These are phyloP conservation scores for Ommatoiulus sabulosus DNA, from an alignment of 2,888 invertebrate genomes.

Conservation along the genomic window DNA sequence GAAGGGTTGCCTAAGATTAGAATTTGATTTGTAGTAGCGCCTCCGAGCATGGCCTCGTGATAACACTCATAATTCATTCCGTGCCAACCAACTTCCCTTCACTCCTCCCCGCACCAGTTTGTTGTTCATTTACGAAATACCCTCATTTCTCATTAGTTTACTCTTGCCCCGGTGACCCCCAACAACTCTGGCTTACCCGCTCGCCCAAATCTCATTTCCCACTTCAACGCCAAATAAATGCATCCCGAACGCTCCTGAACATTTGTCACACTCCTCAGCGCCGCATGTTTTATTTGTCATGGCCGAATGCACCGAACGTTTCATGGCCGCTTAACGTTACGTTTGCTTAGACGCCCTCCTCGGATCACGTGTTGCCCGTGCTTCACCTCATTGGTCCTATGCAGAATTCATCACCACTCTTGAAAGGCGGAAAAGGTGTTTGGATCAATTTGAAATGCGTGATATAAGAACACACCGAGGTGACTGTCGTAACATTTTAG, in stretches of 20 bases:
- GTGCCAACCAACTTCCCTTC: conserved; percentile 16
- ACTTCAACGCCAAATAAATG: not conserved
- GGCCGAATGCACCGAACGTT: not conserved
- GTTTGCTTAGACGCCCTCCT: not conserved
- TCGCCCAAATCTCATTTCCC: conserved; percentile 49
- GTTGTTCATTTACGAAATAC: conserved; percentile 41
- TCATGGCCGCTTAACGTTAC: not conserved
- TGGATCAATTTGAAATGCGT: not conserved
- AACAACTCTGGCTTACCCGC: not conserved
- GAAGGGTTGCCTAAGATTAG: conserved; percentile 52
- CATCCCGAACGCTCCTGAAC: not conserved
- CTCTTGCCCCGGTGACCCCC: conserved; percentile 52
- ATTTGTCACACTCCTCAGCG: not conserved
- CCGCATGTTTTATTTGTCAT: not conserved
- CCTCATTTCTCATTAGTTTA: conserved; percentile 55
- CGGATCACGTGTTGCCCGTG: too few species aligned
- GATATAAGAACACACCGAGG: not conserved
- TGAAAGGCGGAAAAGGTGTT: not conserved
- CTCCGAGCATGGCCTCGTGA: conserved; percentile 52
- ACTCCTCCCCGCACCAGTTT: not conserved
- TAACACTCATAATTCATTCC: conserved; percentile 53
- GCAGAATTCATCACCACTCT: too few species aligned
- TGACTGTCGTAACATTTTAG: too few species aligned
- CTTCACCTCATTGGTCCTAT: too few species aligned
- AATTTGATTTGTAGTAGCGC: conserved; percentile 55